Evolutionary conservation across 2,797 vertebrate species (phyloP).

Genomic region (Alexandromys oeconomus): DNA sequence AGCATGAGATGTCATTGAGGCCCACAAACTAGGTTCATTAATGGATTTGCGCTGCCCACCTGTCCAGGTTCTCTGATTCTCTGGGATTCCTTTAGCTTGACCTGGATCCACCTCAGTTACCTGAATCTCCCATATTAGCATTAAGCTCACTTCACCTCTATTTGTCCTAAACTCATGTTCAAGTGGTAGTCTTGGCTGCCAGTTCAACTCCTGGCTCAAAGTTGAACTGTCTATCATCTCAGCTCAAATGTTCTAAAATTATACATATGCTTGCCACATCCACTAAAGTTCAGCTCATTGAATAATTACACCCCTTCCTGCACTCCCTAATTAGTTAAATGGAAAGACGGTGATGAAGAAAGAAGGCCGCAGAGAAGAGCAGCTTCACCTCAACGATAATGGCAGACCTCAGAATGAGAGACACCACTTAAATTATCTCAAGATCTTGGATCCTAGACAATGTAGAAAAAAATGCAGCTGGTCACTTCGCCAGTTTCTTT

Average conservation of each 20-base stretch:
- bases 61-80: not conserved
- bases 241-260: constrained; percentile 32
- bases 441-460: constrained; percentile 34
- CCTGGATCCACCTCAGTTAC: not conserved
- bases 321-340: constrained; percentile 24
- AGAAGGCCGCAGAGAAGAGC: not conserved
- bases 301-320: not conserved
- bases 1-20: not conserved
- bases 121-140: not conserved
- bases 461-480: constrained; percentile 11
- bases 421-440: constrained; percentile 25
- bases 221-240: not conserved
- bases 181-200: not conserved
- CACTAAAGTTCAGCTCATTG: not conserved
- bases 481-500: constrained; percentile 25
- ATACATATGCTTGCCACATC: not conserved
- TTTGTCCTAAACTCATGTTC: not conserved
- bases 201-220: not conserved
- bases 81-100: not conserved
- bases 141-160: not conserved
- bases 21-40: not conserved
- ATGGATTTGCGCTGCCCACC: not conserved
- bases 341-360: not conserved
- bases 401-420: not conserved
- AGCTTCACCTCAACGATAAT: not conserved